Base-by-base conservation (phyloP, 2,113 vertebrate species). In the Heteronetta atricapilla region DNA sequence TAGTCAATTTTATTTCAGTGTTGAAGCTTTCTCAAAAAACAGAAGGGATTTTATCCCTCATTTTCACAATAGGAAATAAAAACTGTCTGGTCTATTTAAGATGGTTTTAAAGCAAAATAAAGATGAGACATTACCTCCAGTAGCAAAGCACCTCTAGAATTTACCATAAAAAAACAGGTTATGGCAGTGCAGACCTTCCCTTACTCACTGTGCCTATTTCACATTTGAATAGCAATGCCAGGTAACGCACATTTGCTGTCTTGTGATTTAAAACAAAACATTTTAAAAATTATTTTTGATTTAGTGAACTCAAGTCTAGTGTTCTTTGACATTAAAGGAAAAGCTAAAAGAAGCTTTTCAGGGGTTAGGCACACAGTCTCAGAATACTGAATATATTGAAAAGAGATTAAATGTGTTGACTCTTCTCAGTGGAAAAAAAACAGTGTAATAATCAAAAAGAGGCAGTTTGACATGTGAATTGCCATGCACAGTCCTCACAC, bases 171-270 rank as follows among this genome's bases (percentile, higher is more conserved):
- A 14, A 46, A 46, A 33, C 10, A 3, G 10, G 2, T 15, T 29
- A 38, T 48, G n/a, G 31, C 73, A 48, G 38, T 8, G 8, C 29
- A 1, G 1, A 4, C 36, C 1, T 2, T 13, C 29, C 62, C 17
- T 10, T 3, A 5, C 5, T 18, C 38, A 4, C 64, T 4, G 16
- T 2, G 10, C 31, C 20, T 13, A 48, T 31, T 25, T 58, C 34
- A 29, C 3, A 0, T 17, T 59, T 38, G 34, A 84, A 73, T 1
- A 69, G 19, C 44, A 26, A 19, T 1, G 8, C 22, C 36, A 38
- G 8, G 3, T 8, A n/a, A 63, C 0, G 1, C n/a, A 16, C 8
- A 2, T 23, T 53, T 66, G 1, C 23, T 13, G 55, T 13, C 40
- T 56, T 2, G 3, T 2, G 6, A 80, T 53, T 63, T 19, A 64